Evolutionary conservation across 2,888 invertebrate species (phyloP).

Genomic region (Tolmerus cingulatus): DNA sequence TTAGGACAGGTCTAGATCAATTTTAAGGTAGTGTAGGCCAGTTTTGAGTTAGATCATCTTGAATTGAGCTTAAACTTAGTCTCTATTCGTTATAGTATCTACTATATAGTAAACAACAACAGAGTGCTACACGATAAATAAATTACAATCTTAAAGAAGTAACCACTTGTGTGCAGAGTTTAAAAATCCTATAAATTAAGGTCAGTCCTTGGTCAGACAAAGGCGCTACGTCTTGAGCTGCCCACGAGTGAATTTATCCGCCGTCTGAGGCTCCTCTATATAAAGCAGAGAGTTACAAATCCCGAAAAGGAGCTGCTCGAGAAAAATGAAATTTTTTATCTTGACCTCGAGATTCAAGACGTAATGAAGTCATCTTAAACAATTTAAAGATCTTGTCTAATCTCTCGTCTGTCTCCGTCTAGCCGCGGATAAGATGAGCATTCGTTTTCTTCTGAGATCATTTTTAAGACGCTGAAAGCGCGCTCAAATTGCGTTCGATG

Average conservation of each 20-base stretch:
- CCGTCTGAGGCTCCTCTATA: not conserved
- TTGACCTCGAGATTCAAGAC: not conserved
- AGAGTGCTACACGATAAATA: not conserved
- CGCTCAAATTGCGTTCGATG: not conserved
- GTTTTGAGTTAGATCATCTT: too few species aligned
- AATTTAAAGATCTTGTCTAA: not conserved
- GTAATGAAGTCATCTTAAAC: conserved; percentile 2
- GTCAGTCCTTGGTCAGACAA: not conserved
- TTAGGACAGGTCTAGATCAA: too few species aligned
- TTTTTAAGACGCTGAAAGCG: not conserved
- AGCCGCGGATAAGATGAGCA: not conserved
- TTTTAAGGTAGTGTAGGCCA: too few species aligned
- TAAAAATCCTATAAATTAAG: not conserved
- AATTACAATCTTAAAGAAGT: not conserved
- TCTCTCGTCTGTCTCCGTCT: not conserved
- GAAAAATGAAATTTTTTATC: not conserved
- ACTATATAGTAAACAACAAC: not conserved
- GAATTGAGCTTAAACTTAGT: too few species aligned
- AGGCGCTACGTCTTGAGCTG: not conserved
- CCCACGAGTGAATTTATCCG: not conserved
- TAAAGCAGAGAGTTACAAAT: not conserved
- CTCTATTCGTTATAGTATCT: too few species aligned
- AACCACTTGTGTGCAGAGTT: not conserved
- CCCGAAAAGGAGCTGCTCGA: not conserved
- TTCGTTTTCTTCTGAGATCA: not conserved